Conservation (phyloP, 2,113 vertebrate genomes). For the Nothocercus julius region DNA sequence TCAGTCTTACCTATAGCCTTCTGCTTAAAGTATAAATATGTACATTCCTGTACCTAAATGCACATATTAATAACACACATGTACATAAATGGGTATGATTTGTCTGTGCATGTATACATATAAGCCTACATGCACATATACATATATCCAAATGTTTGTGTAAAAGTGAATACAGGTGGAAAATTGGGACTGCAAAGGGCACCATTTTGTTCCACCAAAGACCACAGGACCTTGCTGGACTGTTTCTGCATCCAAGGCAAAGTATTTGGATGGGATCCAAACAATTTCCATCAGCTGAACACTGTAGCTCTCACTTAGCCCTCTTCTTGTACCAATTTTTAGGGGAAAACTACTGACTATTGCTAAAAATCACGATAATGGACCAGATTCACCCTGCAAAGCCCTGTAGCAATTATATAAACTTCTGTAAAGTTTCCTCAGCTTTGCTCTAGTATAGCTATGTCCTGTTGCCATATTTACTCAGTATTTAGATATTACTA, state of each 20-base stretch:
- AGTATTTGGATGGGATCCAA: not conserved
- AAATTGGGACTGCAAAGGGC: not conserved
- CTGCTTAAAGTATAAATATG: not conserved
- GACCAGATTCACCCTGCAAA: not conserved
- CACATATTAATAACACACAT: accelerated
- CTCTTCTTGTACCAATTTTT: not conserved
- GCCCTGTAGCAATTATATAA: not conserved
- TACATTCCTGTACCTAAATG: not conserved
- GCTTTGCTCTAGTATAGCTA: not conserved
- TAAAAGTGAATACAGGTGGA: not conserved
- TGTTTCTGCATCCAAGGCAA: not conserved
- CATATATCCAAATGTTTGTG: not conserved
- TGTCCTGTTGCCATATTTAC: not conserved
- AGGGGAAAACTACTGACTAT: not conserved
- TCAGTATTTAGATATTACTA: conserved; percentile 13
- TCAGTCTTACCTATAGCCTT: not conserved
- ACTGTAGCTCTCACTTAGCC: not conserved
- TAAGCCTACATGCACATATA: not conserved
- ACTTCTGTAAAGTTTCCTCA: not conserved
- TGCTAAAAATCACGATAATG: not conserved
- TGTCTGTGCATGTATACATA: not conserved
- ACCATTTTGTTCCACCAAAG: accelerated
- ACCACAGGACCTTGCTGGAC: not conserved
- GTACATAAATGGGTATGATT: not conserved
- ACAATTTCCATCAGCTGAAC: not conserved